Conservation (phyloP, 1,140 invertebrate species). For the Drosophila pandora region DNA sequence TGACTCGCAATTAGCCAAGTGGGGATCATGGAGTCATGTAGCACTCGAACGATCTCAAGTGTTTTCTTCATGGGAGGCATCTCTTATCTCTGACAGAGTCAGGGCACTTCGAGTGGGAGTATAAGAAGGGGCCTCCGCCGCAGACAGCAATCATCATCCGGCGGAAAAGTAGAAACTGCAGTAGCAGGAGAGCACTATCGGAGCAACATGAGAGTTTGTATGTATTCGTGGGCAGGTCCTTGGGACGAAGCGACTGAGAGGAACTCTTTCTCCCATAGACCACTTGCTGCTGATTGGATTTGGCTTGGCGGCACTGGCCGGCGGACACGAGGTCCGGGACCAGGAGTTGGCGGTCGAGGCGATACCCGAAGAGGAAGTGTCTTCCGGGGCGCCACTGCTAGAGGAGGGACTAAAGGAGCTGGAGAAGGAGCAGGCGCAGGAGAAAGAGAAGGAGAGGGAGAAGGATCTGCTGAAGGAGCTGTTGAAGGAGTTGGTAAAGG, state of each 20-base stretch:
- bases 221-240: slow-evolving; percentile 6
- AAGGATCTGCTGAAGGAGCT: no score
- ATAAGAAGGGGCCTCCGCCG: slow-evolving; percentile 17
- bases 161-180: slow-evolving; percentile 38
- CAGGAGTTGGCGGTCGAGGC: neutral
- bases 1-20: no score
- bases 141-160: neutral
- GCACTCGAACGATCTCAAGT: slow-evolving; percentile 27
- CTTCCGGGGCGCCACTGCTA: no score
- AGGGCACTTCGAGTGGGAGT: neutral
- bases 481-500: neutral
- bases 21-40: slow-evolving; percentile 12
- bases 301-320: slow-evolving; percentile 39
- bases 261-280: slow-evolving; percentile 14
- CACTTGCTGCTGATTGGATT: slow-evolving; percentile 43
- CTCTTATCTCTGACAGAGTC: neutral
- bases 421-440: neutral
- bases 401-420: neutral
- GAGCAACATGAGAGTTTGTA: slow-evolving; percentile 58
- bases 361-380: neutral
- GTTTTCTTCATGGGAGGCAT: slow-evolving; percentile 11
- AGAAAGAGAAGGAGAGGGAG: slow-evolving; percentile 5
- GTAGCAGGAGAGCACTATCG: slow-evolving; percentile 16
- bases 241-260: neutral
- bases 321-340: slow-evolving; percentile 9